These are phyloP conservation scores for Planococcus citri DNA, from an alignment of 1,140 invertebrate genomes.

Conservation along the genomic window DNA sequence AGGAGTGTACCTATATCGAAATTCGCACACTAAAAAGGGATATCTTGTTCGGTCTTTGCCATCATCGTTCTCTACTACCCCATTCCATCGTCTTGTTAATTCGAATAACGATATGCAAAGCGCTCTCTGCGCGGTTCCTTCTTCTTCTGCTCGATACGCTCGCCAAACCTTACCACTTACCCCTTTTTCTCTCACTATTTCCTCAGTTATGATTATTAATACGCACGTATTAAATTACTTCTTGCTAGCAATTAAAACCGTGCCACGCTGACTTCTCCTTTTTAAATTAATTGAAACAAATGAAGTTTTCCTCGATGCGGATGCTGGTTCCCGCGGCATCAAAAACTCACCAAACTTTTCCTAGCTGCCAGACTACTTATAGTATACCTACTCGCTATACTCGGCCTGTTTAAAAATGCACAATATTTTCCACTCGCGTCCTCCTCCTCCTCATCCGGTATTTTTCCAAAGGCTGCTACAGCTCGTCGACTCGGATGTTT, in stretches of 20 bases:
- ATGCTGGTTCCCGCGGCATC: not conserved
- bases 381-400: no score
- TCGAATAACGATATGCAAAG: slow-evolving; percentile 19
- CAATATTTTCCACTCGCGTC: no score
- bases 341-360: no score
- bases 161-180: not conserved
- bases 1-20: not conserved
- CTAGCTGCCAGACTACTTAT: no score
- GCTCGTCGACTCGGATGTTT: not conserved
- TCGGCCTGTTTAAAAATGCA: not conserved
- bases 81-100: not conserved
- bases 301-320: slow-evolving; percentile 16
- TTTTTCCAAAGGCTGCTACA: no score
- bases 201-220: slow-evolving; percentile 26
- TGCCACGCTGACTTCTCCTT: slow-evolving; percentile 18
- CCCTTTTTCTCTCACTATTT: not conserved
- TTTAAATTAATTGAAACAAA: slow-evolving; percentile 27
- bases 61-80: no score
- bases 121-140: slow-evolving; percentile 12
- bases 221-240: slow-evolving; percentile 26
- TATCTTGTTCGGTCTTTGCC: not conserved
- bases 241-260: slow-evolving; percentile 25
- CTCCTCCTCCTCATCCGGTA: no score
- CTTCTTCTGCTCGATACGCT: not conserved
- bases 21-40: no score